Percentiles rank a stretch among this genome's conserved stretches.
These are phyloP conservation scores for Tupaia tana DNA, from an alignment of 2,113 vertebrate species.

Conservation along the genomic window DNA sequence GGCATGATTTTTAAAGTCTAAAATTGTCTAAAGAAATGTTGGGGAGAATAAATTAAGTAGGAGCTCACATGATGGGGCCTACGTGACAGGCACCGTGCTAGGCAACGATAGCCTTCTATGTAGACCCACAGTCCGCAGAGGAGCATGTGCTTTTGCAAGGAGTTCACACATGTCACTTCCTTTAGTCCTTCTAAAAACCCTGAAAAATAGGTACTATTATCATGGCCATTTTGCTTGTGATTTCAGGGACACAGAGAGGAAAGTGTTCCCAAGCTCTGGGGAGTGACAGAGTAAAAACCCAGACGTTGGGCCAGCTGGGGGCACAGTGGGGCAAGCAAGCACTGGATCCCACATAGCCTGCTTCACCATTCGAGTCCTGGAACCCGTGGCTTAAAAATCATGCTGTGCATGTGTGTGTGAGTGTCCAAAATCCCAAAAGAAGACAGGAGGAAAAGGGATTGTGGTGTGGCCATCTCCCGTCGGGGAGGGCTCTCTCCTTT, in stretches of 20 bases:
- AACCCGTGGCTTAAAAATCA: no score
- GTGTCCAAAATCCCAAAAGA: no score
- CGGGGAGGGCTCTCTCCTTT: no score
- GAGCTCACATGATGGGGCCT: background rate
- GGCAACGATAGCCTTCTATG: background rate
- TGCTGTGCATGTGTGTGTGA: no score
- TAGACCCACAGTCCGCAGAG: background rate
- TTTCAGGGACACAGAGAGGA: background rate
- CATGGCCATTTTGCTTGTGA: background rate
- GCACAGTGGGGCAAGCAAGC: no score
- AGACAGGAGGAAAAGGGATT: no score
- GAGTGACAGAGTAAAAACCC: background rate
- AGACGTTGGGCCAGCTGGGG: background rate
- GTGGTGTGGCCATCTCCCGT: no score
- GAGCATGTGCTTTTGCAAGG: background rate
- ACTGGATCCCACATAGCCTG: no score
- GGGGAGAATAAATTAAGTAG: background rate
- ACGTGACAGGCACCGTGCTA: background rate
- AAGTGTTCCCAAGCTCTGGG: background rate
- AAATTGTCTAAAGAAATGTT: background rate
- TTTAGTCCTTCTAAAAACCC: conserved; percentile 1
- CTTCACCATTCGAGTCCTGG: no score
- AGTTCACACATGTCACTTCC: background rate
- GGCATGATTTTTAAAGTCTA: background rate
- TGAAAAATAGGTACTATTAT: background rate